Evolutionary conservation across 2,797 vertebrate genomes (phyloP).

Genomic region (Sandelia bainsii): DNA sequence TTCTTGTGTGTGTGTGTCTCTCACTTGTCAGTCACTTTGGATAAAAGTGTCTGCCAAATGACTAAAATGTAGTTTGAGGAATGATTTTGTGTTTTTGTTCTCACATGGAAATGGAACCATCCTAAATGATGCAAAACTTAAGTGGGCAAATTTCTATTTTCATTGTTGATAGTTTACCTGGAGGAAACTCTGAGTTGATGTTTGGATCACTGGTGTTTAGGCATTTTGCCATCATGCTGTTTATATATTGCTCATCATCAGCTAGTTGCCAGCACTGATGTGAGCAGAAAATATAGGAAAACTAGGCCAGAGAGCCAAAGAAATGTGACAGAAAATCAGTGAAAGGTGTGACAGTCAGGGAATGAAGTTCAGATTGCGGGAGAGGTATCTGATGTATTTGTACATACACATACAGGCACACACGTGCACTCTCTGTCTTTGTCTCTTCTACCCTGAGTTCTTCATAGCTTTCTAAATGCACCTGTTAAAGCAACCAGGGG

Average conservation of each 20-base stretch:
- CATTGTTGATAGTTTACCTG: conserved; percentile 3
- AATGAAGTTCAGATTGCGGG: conserved; percentile 36
- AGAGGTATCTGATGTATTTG: conserved; percentile 37
- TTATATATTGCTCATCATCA: conserved; percentile 17
- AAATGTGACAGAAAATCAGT: conserved; percentile 41
- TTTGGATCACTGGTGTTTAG: conserved; percentile 15
- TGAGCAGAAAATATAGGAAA: conserved; percentile 15
- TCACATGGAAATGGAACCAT: not conserved
- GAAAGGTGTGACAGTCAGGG: conserved; percentile 24
- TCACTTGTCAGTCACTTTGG: no score
- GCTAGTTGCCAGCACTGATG: conserved; percentile 18
- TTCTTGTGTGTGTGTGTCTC: no score
- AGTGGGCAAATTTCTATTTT: conserved; percentile 5
- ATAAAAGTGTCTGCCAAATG: no score
- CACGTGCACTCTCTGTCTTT: not conserved
- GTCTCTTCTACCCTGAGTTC: conserved; percentile 20
- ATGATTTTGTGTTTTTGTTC: not conserved
- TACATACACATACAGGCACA: not conserved
- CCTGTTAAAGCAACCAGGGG: conserved; percentile 32
- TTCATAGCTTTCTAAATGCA: conserved; percentile 27
- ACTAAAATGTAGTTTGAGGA: not conserved
- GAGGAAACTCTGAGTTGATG: not conserved
- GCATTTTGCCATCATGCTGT: conserved; percentile 5
- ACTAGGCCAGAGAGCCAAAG: conserved; percentile 6
- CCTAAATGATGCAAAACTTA: not conserved